These are phyloP conservation scores for Macropus fuliginosus DNA, from an alignment of 2,797 vertebrate genomes.

Conservation along the genomic window DNA sequence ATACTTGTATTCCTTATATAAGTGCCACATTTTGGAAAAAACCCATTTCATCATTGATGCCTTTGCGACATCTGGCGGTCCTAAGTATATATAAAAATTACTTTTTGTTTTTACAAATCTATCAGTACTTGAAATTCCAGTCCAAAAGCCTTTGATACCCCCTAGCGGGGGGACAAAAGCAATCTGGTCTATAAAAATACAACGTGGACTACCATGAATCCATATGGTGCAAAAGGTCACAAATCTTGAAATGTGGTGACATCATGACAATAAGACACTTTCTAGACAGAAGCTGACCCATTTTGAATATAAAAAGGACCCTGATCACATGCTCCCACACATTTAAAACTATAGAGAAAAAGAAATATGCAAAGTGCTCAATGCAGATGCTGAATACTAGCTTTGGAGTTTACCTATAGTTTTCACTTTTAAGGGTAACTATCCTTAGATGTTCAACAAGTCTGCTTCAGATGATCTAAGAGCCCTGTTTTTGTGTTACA, in stretches of 20 bases:
- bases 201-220: slow-evolving; percentile 92
- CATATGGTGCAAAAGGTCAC: slow-evolving; percentile 97
- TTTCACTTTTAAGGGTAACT: slow-evolving; percentile 77
- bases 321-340: slow-evolving; percentile 95
- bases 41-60: slow-evolving; percentile 92
- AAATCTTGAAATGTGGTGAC: slow-evolving; percentile 97
- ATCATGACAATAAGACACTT: slow-evolving; percentile 99
- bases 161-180: slow-evolving; percentile 95
- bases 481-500: slow-evolving; percentile 70
- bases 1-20: slow-evolving; percentile 92
- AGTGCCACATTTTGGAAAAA: slow-evolving; percentile 93
- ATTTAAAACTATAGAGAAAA: slow-evolving; percentile 88
- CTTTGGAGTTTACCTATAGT: slow-evolving; percentile 78
- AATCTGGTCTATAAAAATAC: slow-evolving; percentile 88
- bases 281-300: slow-evolving; percentile 94
- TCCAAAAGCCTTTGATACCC: slow-evolving; percentile 96
- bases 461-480: slow-evolving; percentile 71
- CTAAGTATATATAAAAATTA: slow-evolving; percentile 89
- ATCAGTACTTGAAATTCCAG: slow-evolving; percentile 86
- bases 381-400: slow-evolving; percentile 71
- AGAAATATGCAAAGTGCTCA: slow-evolving; percentile 81
- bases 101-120: slow-evolving; percentile 86
- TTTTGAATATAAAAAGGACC: slow-evolving; percentile 94
- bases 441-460: slow-evolving; percentile 67
- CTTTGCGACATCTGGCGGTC: slow-evolving; percentile 99